A percentile compares a stretch with the other conserved stretches of the same genome.
These are phyloP conservation scores for Heterodera carotae DNA, from an alignment of 1,140 invertebrate species.

Conservation along the genomic window DNA sequence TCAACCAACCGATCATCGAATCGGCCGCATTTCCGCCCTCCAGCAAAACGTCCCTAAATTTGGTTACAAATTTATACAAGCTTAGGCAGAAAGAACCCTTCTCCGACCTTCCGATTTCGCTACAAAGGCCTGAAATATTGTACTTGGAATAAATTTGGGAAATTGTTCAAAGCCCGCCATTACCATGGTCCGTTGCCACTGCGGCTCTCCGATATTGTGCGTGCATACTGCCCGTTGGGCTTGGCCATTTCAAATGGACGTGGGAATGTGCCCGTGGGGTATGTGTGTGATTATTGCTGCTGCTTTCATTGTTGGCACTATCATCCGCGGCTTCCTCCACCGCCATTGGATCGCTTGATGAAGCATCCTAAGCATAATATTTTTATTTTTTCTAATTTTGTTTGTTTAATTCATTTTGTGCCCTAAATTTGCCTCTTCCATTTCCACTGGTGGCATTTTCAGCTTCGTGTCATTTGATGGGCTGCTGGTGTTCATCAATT, in stretches of 20 bases:
- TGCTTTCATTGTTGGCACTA: neutral
- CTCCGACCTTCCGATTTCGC: constrained; percentile 58
- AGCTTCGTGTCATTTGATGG: too few relatives aligned
- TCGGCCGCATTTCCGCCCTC: constrained; percentile 84
- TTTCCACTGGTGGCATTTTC: neutral
- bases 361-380: neutral
- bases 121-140: constrained; percentile 43
- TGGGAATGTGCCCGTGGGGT: constrained; percentile 33
- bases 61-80: neutral
- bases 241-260: constrained; percentile 35
- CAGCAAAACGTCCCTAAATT: constrained; percentile 44
- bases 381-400: neutral
- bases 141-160: too few relatives aligned
- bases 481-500: neutral
- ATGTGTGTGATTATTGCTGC: neutral
- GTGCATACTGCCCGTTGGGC: constrained; percentile 38
- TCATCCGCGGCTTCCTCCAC: neutral
- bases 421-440: neutral
- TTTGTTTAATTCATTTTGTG: too few relatives aligned
- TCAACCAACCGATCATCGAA: constrained; percentile 72
- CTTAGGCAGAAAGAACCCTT: too few relatives aligned
- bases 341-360: neutral
- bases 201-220: constrained; percentile 59
- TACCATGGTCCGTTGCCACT: constrained; percentile 61
- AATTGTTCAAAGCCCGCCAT: too few relatives aligned